phyloP scores from a whole-genome alignment of 2,113 vertebrate species.

The Abramis brama region DNA sequence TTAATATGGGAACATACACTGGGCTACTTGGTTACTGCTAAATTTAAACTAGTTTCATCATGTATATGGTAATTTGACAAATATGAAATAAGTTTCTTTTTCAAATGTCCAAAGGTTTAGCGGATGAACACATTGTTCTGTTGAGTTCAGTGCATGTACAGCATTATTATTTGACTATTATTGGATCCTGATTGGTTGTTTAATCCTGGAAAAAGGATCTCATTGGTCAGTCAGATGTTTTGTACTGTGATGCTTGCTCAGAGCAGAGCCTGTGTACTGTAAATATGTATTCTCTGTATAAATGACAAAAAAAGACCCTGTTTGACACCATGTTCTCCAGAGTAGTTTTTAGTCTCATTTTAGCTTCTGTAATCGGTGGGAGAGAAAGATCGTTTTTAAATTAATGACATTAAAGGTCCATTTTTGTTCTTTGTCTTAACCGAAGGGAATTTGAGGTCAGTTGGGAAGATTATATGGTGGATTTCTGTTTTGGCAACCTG shows the following conservation, averaged over 20 bases:
- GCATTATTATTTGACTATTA: slow-evolving; percentile 9
- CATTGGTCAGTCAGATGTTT: slow-evolving; percentile 27
- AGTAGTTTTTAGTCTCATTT: not conserved
- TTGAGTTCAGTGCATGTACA: slow-evolving; percentile 7
- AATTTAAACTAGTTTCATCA: not conserved
- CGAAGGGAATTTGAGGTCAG: not conserved
- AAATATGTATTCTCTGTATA: slow-evolving; percentile 56
- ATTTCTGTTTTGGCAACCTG: not conserved
- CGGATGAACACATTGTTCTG: not conserved
- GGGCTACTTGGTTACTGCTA: not conserved
- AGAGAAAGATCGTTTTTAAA: not conserved
- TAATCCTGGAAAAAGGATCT: not conserved
- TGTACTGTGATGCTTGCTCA: slow-evolving; percentile 60
- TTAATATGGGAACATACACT: not conserved
- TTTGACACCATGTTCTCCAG: not conserved
- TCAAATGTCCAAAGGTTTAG: not conserved
- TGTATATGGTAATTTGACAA: not conserved
- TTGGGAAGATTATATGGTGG: not conserved
- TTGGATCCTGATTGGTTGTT: slow-evolving; percentile 10
- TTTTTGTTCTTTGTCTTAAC: not conserved
- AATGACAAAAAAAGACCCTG: slow-evolving; percentile 33
- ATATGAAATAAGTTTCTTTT: not conserved
- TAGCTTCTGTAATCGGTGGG: not conserved
- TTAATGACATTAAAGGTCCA: not conserved
- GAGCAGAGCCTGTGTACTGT: slow-evolving; percentile 52